Conservation (phyloP, 2,113 vertebrate genomes). For the Salvelinus sp. region DNA sequence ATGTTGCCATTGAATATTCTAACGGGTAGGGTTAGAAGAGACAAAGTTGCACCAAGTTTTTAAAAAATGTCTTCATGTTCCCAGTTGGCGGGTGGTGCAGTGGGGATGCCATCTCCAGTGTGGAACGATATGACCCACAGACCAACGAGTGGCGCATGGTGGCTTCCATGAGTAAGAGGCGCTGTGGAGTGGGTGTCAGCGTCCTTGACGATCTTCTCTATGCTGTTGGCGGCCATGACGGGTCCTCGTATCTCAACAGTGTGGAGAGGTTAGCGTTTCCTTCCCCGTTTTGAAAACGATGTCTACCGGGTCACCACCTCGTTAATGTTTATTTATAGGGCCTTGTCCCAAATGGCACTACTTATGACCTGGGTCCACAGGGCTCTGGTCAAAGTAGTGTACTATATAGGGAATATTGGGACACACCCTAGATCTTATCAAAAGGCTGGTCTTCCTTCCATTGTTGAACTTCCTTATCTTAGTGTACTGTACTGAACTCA, state of each 20-base stretch:
- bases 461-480: not conserved
- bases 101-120: conserved; percentile 96
- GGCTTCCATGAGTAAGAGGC: conserved; percentile 97
- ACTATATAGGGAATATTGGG: no score
- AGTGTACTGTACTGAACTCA: not conserved
- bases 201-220: conserved; percentile 96
- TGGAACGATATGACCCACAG: conserved; percentile 96
- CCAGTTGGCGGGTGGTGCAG: conserved; percentile 98
- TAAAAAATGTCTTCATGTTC: not conserved
- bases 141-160: conserved; percentile 99
- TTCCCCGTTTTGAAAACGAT: no score
- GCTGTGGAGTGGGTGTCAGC: conserved; percentile 95
- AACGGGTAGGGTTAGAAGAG: no score
- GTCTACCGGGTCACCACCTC: no score
- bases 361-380: no score
- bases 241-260: conserved; percentile 97
- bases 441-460: not conserved
- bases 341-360: no score
- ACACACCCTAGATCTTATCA: not conserved
- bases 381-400: no score
- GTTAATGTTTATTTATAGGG: no score
- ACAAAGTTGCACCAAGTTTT: no score
- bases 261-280: conserved; percentile 85
- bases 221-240: conserved; percentile 95
- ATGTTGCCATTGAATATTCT: no score